phyloP scores from a whole-genome alignment of 2,888 invertebrate genomes.

The Papilio demoleus region DNA sequence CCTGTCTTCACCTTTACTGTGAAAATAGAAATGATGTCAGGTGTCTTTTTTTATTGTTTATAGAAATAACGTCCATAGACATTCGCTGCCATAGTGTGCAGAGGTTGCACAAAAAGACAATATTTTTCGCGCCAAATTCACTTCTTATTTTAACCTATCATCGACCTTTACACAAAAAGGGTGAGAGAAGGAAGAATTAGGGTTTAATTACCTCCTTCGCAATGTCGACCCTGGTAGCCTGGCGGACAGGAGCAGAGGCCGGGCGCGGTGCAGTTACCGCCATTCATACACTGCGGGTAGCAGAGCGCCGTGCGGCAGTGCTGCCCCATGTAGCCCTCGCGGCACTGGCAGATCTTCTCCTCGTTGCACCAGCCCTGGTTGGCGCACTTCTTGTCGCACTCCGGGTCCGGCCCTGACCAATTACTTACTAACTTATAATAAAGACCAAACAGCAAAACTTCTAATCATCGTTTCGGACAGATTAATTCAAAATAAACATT shows the following conservation, averaged over 20 bases:
- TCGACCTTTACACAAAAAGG: too few relatives aligned
- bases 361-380: conserved; percentile 93
- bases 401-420: conserved; percentile 90
- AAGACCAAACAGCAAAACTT: neutral
- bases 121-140: too few relatives aligned
- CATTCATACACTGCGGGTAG: conserved; percentile 96
- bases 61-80: too few relatives aligned
- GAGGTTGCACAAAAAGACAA: too few relatives aligned
- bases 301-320: conserved; percentile 95
- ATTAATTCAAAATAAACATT: neutral
- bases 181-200: too few relatives aligned
- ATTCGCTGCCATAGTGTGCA: too few relatives aligned
- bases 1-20: neutral
- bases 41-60: too few relatives aligned
- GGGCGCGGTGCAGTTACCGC: conserved; percentile 95
- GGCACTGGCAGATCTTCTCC: conserved; percentile 93
- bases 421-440: neutral
- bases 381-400: conserved; percentile 93
- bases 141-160: too few relatives aligned
- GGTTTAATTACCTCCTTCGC: conserved; percentile 90
- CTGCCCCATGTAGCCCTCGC: conserved; percentile 95
- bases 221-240: conserved; percentile 95
- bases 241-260: conserved; percentile 93
- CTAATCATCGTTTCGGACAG: neutral
- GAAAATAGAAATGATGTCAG: too few relatives aligned